A percentile compares a stretch with the other conserved stretches of the same genome.
phyloP scores from a whole-genome alignment of 1,140 invertebrate species.

The Spodoptera frugiperda region DNA sequence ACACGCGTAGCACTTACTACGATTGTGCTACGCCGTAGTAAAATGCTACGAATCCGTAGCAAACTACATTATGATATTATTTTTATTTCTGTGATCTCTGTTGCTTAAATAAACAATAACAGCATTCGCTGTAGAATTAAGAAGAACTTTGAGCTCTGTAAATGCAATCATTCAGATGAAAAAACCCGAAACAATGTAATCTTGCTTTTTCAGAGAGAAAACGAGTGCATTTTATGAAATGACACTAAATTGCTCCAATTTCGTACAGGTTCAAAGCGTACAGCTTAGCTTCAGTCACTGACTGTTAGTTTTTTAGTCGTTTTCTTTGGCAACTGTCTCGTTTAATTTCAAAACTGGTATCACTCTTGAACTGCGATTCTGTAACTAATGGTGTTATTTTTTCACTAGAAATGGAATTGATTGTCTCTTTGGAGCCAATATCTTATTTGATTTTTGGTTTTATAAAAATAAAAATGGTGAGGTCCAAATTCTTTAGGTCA shows the following conservation, averaged over 20 bases:
- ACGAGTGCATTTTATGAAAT: slow-evolving; percentile 30
- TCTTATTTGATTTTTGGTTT: too few species aligned
- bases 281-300: slow-evolving; percentile 8
- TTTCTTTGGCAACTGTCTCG: neutral
- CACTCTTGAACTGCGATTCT: neutral
- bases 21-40: neutral
- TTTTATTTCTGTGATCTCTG: neutral
- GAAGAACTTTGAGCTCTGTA: neutral
- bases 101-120: neutral
- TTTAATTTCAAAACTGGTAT: slow-evolving; percentile 18
- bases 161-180: too few species aligned
- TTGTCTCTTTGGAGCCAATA: too few species aligned
- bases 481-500: too few species aligned
- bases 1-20: neutral
- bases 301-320: slow-evolving; percentile 2
- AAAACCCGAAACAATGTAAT: neutral
- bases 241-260: slow-evolving; percentile 38
- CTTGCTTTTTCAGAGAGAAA: slow-evolving; percentile 3
- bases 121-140: neutral
- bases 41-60: slow-evolving; percentile 9
- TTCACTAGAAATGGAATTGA: neutral
- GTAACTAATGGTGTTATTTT: neutral
- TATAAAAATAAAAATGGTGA: too few species aligned
- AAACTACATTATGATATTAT: neutral
- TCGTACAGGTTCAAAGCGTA: slow-evolving; percentile 10